Evolutionary conservation across 2,797 vertebrate genomes (phyloP).

Genomic region (Meda fulgida): DNA sequence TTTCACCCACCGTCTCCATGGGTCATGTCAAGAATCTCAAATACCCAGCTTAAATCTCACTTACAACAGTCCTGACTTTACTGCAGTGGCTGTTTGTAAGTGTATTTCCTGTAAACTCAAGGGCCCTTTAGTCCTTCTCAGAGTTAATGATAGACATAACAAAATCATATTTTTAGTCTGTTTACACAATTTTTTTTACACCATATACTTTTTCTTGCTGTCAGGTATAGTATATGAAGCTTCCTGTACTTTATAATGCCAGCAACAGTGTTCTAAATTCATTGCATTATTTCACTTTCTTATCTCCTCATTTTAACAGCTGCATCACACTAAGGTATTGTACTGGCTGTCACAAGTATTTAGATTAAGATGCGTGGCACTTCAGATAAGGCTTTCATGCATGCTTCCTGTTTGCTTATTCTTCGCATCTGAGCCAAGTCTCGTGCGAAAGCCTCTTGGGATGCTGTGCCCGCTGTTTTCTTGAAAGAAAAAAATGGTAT

Average conservation of each 20-base stretch:
- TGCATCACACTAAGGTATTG: slow-evolving; percentile 34
- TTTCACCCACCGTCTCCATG: slow-evolving; percentile 24
- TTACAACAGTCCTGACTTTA: slow-evolving; percentile 5
- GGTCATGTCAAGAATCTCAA: slow-evolving; percentile 33
- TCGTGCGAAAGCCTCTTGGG: slow-evolving; percentile 24
- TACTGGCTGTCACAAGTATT: slow-evolving; percentile 46
- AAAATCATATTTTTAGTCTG: neutral
- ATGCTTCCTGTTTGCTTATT: slow-evolving; percentile 74
- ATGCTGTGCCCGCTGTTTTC: slow-evolving; percentile 11
- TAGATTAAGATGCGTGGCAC: slow-evolving; percentile 52
- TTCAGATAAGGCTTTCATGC: slow-evolving; percentile 69
- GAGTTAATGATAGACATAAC: neutral
- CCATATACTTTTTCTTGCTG: neutral
- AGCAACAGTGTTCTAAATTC: neutral
- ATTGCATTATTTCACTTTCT: slow-evolving; percentile 41
- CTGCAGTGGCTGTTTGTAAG: neutral
- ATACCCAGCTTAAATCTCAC: slow-evolving; percentile 31
- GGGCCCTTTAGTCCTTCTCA: neutral
- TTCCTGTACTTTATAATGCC: neutral
- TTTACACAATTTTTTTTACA: neutral
- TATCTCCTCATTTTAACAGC: slow-evolving; percentile 24
- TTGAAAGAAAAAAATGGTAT: slow-evolving; percentile 13
- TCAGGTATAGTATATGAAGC: neutral
- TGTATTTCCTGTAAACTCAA: slow-evolving; percentile 8
- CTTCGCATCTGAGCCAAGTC: slow-evolving; percentile 63